Percentiles rank a stretch among this genome's conserved stretches.
Evolutionary conservation across 2,797 vertebrate species (phyloP).

Genomic region (Cossypha caffra): DNA sequence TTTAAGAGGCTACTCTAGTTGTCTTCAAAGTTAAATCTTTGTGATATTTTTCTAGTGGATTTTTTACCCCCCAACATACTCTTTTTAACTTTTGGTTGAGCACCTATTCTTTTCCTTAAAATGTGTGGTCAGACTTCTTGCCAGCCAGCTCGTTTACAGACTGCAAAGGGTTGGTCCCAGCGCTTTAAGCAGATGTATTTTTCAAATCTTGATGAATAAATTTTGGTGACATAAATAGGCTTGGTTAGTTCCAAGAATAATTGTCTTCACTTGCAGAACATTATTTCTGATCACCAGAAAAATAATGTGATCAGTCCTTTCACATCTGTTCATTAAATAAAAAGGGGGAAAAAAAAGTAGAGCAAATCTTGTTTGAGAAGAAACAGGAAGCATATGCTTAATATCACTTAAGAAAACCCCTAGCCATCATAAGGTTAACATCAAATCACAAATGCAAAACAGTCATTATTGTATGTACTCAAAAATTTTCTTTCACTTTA

Average conservation of each 20-base stretch:
- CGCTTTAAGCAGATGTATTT: background rate
- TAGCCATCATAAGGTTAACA: constrained; percentile 53
- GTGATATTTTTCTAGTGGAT: background rate
- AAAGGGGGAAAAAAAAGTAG: background rate
- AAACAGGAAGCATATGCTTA: constrained; percentile 67
- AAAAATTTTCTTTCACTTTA: constrained; percentile 6
- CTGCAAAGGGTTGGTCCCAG: background rate
- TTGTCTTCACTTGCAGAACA: constrained; percentile 35
- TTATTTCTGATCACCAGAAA: constrained; percentile 52
- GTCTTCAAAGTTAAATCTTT: background rate
- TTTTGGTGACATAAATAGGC: constrained; percentile 39
- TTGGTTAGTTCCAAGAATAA: constrained; percentile 43
- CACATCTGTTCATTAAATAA: constrained; percentile 63
- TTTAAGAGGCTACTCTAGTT: background rate
- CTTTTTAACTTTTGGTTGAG: background rate
- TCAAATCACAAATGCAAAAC: constrained; percentile 66
- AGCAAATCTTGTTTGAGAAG: constrained; percentile 60
- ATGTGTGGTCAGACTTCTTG: background rate
- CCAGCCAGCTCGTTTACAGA: background rate
- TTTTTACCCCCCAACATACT: rapidly evolving
- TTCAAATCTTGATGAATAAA: constrained; percentile 46
- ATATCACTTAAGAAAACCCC: constrained; percentile 27
- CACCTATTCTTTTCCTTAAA: background rate
- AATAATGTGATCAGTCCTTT: constrained; percentile 43
- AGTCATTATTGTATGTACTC: constrained; percentile 52